Evolutionary conservation across 1,140 invertebrate genomes (phyloP), one percentile per base, ranked within the genome.

Genomic region (Zaprionus africanus): DNA sequence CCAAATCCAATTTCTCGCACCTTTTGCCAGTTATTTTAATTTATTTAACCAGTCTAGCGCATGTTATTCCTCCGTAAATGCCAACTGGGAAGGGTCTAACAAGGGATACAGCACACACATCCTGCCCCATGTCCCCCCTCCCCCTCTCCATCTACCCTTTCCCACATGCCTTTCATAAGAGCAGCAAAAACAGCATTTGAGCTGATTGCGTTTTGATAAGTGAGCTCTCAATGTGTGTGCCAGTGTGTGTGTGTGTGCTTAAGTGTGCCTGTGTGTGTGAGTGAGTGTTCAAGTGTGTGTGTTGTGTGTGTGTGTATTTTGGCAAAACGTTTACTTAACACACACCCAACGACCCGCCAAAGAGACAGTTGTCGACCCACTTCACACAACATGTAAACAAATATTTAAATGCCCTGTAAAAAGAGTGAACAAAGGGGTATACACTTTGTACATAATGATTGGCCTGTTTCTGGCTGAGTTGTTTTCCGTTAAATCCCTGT

Each of bases 11-110:
- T 69, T 75, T 78, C 66, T 51, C 56, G 49, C 64, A 67, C 56
- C 81, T 77, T 76, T 76, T 70, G 54, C 73, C 34, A 84, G 78
- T 81, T 70, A 79, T 81, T 76, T 76, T 75, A 81, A 83, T 84
- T 78, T 76, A 62, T 63, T 71, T 63, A 26, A 46, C 67, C 49
- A 51, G 57, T 51, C 41, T 11, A 15, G 26, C 22, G 56, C 54
- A 49, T 68, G 56, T 68, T 51, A 36, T 59, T 12, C 26, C 36
- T 41, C 24, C 22, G n/a, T 28, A 9, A 51, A 49, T 54, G 19
- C 31, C 58, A 70, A 0, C 13, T 26, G n/a, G 38, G 4, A 43
- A 59, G 38, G 53, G 17, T 46, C 59, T 22, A 41, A 24, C 22
- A 69, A 41, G n/a, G 38, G 36, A 61, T 34, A 24, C 19, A 64